A percentile compares a stretch with the other conserved stretches of the same genome.
phyloP scores from a whole-genome alignment of 2,888 invertebrate species.

The Lepetodrilus schrolli region DNA sequence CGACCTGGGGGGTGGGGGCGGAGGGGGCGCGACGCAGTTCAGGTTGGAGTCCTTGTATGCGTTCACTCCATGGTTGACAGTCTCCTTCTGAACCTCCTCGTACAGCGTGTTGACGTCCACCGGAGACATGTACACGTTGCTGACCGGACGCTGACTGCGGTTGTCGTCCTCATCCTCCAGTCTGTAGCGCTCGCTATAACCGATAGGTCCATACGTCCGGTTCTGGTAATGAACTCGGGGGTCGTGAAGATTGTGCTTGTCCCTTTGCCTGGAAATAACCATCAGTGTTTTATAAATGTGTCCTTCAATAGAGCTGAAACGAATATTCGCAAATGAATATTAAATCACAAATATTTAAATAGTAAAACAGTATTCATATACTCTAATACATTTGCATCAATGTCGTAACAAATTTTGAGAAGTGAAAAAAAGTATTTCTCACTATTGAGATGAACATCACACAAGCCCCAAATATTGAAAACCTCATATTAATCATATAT shows the following conservation, averaged over 20 bases:
- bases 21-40: not conserved
- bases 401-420: too few relatives aligned
- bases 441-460: too few relatives aligned
- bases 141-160: slow-evolving; percentile 40
- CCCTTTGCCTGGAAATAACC: slow-evolving; percentile 38
- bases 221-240: slow-evolving; percentile 42
- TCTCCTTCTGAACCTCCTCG: slow-evolving; percentile 54
- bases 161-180: not conserved
- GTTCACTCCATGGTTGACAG: slow-evolving; percentile 38
- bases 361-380: too few relatives aligned
- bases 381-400: too few relatives aligned
- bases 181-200: not conserved
- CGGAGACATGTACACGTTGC: slow-evolving; percentile 58
- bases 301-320: too few relatives aligned
- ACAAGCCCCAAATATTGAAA: too few relatives aligned
- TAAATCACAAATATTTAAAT: too few relatives aligned
- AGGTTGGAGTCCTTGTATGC: not conserved
- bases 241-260: slow-evolving; percentile 38
- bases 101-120: slow-evolving; percentile 51
- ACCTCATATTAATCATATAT: too few relatives aligned
- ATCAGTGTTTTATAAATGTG: not conserved
- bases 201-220: slow-evolving; percentile 34
- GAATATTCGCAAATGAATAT: too few relatives aligned
- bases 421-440: too few relatives aligned
- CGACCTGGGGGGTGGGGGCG: not conserved